Percentiles rank a stretch among this genome's conserved stretches.
These are phyloP conservation scores for Grammomys surdaster DNA, from an alignment of 2,113 vertebrate species.

Conservation along the genomic window DNA sequence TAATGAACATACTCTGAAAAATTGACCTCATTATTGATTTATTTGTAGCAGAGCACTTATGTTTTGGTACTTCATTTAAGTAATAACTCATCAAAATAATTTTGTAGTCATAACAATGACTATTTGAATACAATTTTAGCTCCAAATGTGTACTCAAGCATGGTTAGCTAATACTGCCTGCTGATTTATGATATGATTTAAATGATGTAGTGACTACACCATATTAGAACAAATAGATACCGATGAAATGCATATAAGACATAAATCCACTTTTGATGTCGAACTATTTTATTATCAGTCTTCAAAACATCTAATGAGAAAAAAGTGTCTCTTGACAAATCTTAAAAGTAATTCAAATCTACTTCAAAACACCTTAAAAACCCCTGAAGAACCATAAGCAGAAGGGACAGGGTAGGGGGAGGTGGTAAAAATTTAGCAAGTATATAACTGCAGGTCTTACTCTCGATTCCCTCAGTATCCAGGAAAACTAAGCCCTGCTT, in stretches of 20 bases:
- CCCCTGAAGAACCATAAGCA: background rate
- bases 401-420: background rate
- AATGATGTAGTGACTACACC: background rate
- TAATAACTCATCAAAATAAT: background rate
- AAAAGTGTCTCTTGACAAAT: slow-evolving; percentile 30
- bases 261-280: background rate
- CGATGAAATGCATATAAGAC: background rate
- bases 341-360: slow-evolving; percentile 2
- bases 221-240: background rate
- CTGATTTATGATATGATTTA: background rate
- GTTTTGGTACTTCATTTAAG: background rate
- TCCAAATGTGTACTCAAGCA: background rate
- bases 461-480: background rate
- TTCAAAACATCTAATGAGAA: background rate
- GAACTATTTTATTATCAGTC: background rate
- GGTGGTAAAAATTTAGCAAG: background rate
- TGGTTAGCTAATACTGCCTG: background rate
- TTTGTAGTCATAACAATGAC: background rate
- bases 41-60: background rate
- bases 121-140: background rate
- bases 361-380: slow-evolving; percentile 5
- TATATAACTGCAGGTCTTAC: background rate
- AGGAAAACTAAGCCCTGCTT: background rate
- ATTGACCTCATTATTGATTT: background rate
- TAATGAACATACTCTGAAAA: background rate